phyloP scores from a whole-genome alignment of 1,140 invertebrate species.

The Scaptomyza graminum region DNA sequence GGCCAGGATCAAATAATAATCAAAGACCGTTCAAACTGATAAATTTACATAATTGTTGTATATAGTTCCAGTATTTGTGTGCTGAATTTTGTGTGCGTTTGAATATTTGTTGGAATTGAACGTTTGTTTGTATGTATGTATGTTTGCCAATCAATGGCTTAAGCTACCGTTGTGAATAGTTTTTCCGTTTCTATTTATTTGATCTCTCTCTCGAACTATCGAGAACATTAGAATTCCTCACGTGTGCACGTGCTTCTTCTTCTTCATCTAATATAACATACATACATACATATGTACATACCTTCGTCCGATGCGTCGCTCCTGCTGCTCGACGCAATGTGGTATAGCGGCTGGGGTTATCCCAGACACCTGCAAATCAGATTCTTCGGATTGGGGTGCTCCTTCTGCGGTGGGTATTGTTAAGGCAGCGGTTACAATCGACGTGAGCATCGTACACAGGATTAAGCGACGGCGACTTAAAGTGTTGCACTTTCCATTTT shows the following conservation, averaged over 20 bases:
- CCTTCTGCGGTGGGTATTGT: constrained; percentile 29
- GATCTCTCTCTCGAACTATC: constrained; percentile 1
- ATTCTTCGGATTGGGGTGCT: constrained; percentile 15
- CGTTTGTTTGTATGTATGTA: not conserved
- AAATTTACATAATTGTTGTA: not conserved
- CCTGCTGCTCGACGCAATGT: constrained; percentile 66
- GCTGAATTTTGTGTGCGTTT: not conserved
- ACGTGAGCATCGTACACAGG: constrained; percentile 68
- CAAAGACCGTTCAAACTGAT: not conserved
- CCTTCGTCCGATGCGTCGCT: constrained; percentile 74
- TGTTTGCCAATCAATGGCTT: not conserved
- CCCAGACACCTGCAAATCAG: constrained; percentile 27
- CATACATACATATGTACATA: too few species aligned
- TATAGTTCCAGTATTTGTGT: not conserved
- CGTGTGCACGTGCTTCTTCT: constrained; percentile 22
- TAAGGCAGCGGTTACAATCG: constrained; percentile 60
- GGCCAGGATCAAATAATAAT: constrained; percentile 14
- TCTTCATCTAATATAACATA: not conserved
- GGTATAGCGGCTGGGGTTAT: constrained; percentile 49
- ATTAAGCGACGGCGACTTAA: constrained; percentile 54
- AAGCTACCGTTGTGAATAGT: not conserved
- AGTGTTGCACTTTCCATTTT: constrained; percentile 53
- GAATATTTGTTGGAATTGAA: not conserved
- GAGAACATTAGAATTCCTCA: not conserved
- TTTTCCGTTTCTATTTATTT: not conserved